Base-by-base conservation (phyloP, 1,140 invertebrate genomes). In the Globodera ellingtonae region DNA sequence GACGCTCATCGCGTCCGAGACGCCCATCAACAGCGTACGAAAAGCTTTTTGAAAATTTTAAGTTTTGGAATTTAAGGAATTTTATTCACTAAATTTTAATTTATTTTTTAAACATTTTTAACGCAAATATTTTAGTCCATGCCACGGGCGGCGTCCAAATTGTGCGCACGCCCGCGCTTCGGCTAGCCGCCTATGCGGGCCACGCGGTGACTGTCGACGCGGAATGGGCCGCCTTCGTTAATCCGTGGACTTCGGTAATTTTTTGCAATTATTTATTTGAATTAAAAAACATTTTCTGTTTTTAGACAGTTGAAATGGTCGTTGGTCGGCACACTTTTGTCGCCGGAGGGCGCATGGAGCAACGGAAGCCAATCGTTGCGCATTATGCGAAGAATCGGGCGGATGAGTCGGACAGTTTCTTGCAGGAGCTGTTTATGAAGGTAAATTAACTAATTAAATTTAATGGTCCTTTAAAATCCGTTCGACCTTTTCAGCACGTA, bases 181-280 rank as follows among this genome's bases (percentile, higher is more conserved):
- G 87, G 24, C 80, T 89, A 21, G 80, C 88, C 62, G 81, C 88
- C 8, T 80, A 87, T 76, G 84, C 85, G 69, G 88, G 88, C 10
- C 59, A 82, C 56, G 48, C 59, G 69, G 52, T 47, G 8, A 65
- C 21, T 35, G 79, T 85, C 48, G 72, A 95, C 90, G 96, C 95
- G 0, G 94, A 96, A 90, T 97, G 95, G 94, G 94, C 94, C 0
- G 94, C 94, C 79, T 96, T 96, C 89, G 92, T 96, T 50, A 97
- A 97, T 92, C 95, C 95, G 0, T 97, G 95, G 95, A 0, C 92
- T 92, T 62, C 18, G 48, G 48, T 62, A 65, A 65, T 65, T 65
- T 65, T 65, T 65, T 65, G n/a, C 59, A 65, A 15, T 65, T 65
- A 15, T 65, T 13, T 15, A 21, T 21, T 21, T 65, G 3, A 15